Conservation (phyloP, 1,140 invertebrate species). For the Bombus sylvicola region DNA sequence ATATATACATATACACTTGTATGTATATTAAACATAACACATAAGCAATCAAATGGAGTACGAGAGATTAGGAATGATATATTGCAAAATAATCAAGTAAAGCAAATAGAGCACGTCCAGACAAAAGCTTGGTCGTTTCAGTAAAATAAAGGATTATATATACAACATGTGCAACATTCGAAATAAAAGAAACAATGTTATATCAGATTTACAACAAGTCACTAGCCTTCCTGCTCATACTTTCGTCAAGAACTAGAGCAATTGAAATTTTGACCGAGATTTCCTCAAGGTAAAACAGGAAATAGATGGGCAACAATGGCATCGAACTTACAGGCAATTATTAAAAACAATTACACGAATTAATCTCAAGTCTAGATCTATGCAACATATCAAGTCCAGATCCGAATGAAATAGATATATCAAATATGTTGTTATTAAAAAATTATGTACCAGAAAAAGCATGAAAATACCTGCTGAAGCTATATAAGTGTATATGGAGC, state of each 20-base stretch:
- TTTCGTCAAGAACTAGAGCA: background rate
- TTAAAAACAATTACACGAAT: background rate
- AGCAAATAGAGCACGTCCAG: background rate
- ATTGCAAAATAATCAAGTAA: background rate
- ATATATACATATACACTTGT: too few species aligned
- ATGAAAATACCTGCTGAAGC: background rate
- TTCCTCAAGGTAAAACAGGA: background rate
- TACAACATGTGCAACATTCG: too few species aligned
- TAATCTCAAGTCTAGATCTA: background rate
- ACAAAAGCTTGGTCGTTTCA: background rate
- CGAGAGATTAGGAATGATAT: background rate
- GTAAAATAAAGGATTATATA: background rate
- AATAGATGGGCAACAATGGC: background rate
- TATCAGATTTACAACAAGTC: too few species aligned
- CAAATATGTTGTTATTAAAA: background rate
- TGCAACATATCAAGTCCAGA: background rate
- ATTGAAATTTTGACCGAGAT: background rate
- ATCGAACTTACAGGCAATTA: background rate
- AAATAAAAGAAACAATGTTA: too few species aligned
- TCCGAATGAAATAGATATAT: background rate
- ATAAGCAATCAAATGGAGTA: background rate
- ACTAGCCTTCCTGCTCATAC: too few species aligned
- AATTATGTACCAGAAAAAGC: background rate
- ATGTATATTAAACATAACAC: background rate
- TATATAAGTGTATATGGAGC: background rate